Percentiles rank a stretch among this genome's conserved stretches.
Conservation (phyloP, 2,113 vertebrate species). For the Forbesichthys papilliferus region DNA sequence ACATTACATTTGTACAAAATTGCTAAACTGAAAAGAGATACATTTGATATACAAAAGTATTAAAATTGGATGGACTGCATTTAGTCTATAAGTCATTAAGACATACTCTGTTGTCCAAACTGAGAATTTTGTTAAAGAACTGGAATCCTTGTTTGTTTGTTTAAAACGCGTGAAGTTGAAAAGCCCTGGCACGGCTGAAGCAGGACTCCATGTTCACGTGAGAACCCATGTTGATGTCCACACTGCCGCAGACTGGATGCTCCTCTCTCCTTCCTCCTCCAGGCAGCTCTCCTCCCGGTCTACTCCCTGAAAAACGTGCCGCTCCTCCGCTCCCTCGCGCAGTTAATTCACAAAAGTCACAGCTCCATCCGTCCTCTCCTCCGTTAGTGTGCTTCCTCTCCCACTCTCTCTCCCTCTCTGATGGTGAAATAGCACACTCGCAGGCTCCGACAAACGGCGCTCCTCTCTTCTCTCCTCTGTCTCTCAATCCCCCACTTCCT, state of each 20-base stretch:
- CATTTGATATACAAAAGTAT: conserved; percentile 42
- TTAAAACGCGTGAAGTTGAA: conserved; percentile 56
- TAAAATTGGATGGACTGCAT: conserved; percentile 41
- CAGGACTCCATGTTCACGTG: conserved; percentile 41
- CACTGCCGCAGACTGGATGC: conserved; percentile 46
- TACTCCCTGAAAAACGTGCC: conserved; percentile 71
- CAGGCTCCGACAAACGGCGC: conserved; percentile 61
- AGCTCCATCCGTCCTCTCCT: conserved; percentile 63
- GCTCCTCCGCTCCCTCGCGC: conserved; percentile 63
- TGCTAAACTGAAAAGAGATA: conserved; percentile 36
- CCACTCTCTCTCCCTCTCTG: conserved; percentile 47
- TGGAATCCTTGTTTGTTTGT: conserved; percentile 41
- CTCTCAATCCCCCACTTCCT: conserved; percentile 59
- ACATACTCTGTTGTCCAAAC: conserved; percentile 36
- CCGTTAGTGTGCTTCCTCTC: conserved; percentile 45
- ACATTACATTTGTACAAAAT: conserved; percentile 29
- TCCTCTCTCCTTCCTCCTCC: conserved; percentile 17
- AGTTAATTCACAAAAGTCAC: conserved; percentile 78
- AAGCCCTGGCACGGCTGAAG: conserved; percentile 52
- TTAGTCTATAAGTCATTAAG: conserved; percentile 20
- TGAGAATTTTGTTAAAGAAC: conserved; percentile 31
- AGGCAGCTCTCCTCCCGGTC: conserved; percentile 49
- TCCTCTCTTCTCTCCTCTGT: conserved; percentile 64
- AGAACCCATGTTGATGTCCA: conserved; percentile 58
- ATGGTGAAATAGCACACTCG: conserved; percentile 63